Conservation (phyloP, 2,888 invertebrate species). For the Notodonta dromedarius region DNA sequence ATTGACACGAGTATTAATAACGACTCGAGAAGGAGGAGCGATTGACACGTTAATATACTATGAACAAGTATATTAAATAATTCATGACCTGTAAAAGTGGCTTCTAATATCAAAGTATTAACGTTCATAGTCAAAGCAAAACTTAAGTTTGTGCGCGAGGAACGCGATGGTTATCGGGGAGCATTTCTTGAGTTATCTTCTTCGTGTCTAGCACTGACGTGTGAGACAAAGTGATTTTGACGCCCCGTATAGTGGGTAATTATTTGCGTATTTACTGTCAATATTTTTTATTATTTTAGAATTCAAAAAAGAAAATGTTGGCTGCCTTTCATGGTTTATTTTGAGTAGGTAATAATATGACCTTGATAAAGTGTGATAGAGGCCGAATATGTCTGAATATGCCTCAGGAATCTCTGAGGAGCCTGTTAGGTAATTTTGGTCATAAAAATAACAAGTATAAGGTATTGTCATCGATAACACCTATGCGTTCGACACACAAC, state of each 20-base stretch:
- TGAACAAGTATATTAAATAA: slow-evolving; percentile 35
- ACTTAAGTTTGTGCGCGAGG: slow-evolving; percentile 45
- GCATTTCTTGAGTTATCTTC: slow-evolving; percentile 59
- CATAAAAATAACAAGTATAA: slow-evolving; percentile 9
- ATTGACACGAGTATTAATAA: slow-evolving; percentile 81
- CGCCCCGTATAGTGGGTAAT: slow-evolving; percentile 63
- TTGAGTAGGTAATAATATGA: too few species aligned
- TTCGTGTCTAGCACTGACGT: slow-evolving; percentile 57
- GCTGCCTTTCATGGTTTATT: too few species aligned
- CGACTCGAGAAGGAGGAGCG: slow-evolving; percentile 68
- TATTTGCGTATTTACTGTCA: slow-evolving; percentile 72
- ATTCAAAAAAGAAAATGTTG: neutral
- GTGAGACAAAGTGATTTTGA: slow-evolving; percentile 77
- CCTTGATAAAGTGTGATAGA: too few species aligned
- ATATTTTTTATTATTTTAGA: slow-evolving; percentile 40
- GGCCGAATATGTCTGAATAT: too few species aligned
- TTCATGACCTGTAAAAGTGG: slow-evolving; percentile 25
- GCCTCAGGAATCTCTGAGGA: too few species aligned
- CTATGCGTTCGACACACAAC: slow-evolving; percentile 39
- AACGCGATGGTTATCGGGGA: slow-evolving; percentile 65
- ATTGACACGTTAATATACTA: slow-evolving; percentile 78
- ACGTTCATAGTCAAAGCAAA: slow-evolving; percentile 10
- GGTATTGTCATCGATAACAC: slow-evolving; percentile 42
- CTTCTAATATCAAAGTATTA: slow-evolving; percentile 28
- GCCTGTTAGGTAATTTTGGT: too few species aligned